Evolutionary conservation across 30 jellyfish, hydroid and myxozoan genomes (phyloP), one percentile per base, ranked within the genome.

Genomic region (Phacellophora camtschatica): DNA sequence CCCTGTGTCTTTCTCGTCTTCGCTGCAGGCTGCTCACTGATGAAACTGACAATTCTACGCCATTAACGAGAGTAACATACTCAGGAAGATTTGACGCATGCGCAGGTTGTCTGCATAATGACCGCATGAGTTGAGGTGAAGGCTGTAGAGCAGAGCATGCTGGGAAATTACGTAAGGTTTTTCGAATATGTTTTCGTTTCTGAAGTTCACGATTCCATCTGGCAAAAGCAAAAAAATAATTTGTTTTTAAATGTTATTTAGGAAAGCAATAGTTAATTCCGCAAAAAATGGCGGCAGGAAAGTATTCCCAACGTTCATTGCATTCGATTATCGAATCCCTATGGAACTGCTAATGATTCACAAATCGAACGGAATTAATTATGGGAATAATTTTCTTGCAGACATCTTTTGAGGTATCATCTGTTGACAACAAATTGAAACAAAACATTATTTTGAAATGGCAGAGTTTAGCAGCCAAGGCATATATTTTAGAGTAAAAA

Each of bases 121-220:
- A 36, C 5, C 64, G 71, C 16, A 88, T 71, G 18, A 66, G 30
- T 57, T 78, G 86, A 11, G 83, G 78, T 12, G 97, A 56, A 2
- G 88, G 20, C 30, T 53, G 41, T 4, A 79, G 39, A n/a, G 94
- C 86, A 43, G 90, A 74, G 73, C 77, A 66, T 4, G 97, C 79
- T 39, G 97, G 97, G 68, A 88, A 88, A 27, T 59, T 70, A 30
- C 51, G 77, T 68, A 88, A 49, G 5, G 94, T 88, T 15, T 79
- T 79, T 62, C 84, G 77, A n/a, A 88, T 71, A 54, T 33, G 84
- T 63, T 22, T 68, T 37, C 86, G 94, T 9, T 84, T 45, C 32
- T 61, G 55, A 35, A 37, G 67, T 18, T 71, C 86, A 20, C 25
- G 41, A 2, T 67, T 51, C 97, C 97, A 88, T n/a, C 97, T 88